Evolutionary conservation across 2,113 vertebrate genomes (phyloP).

Genomic region (Agapornis roseicollis): DNA sequence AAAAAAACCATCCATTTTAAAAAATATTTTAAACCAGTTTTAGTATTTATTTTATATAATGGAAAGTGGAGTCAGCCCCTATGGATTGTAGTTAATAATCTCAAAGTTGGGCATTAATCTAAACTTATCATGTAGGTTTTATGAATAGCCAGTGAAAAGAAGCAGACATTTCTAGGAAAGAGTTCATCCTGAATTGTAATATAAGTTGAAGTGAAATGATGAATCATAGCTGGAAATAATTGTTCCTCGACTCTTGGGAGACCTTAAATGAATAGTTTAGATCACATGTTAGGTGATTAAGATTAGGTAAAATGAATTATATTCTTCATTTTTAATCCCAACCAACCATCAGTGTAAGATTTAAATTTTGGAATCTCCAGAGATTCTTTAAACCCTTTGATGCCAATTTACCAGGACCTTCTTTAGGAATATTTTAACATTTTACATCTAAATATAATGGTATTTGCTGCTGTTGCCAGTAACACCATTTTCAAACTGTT

Average conservation of each 20-base stretch:
- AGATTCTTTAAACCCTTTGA: not conserved
- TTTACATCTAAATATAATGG: not conserved
- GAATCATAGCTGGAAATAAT: not conserved
- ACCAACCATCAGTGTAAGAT: not conserved
- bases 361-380: not conserved
- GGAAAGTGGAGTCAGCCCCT: not conserved
- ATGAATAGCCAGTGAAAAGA: not conserved
- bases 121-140: not conserved
- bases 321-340: not conserved
- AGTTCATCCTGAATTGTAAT: not conserved
- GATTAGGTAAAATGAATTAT: not conserved
- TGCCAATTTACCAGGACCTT: not conserved
- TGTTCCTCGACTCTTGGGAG: not conserved
- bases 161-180: not conserved
- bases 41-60: not conserved
- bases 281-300: not conserved
- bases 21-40: accelerated
- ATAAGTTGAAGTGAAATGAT: not conserved
- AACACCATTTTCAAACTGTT: not conserved
- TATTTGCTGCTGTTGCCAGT: not conserved
- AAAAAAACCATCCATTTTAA: no score
- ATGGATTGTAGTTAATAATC: not conserved
- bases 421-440: not conserved
- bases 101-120: not conserved
- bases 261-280: not conserved